These are phyloP conservation scores for Pogonus chalceus DNA, from an alignment of 1,140 invertebrate genomes.

Conservation along the genomic window DNA sequence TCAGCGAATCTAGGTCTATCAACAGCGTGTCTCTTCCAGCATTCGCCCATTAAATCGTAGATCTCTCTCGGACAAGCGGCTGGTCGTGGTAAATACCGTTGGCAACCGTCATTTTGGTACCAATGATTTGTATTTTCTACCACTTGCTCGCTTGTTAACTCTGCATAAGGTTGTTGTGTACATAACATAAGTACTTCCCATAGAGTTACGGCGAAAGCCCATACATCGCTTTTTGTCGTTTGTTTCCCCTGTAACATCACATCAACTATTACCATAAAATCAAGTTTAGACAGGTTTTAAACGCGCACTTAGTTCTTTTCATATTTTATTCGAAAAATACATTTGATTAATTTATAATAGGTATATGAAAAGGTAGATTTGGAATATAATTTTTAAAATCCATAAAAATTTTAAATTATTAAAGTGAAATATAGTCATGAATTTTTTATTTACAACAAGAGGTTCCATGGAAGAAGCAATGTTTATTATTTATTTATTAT, in stretches of 20 bases:
- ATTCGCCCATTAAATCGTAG: conserved; percentile 88
- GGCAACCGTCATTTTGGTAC: conserved; percentile 41
- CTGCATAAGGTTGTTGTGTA: conserved; percentile 59
- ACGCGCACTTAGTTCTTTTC: no score
- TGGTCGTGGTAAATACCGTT: conserved; percentile 63
- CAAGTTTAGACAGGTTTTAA: no score
- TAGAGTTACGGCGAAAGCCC: conserved; percentile 67
- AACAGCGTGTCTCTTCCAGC: conserved; percentile 79
- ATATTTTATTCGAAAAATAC: no score
- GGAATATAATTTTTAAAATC: no score
- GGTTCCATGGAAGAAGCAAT: neutral
- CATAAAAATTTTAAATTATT: neutral
- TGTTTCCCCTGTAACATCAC: conserved; percentile 67
- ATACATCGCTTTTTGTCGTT: conserved; percentile 62
- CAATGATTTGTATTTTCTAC: conserved; percentile 63
- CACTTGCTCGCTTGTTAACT: conserved; percentile 65
- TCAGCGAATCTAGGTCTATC: conserved; percentile 84
- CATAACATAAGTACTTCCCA: conserved; percentile 72
- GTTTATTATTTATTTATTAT: neutral
- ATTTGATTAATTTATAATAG: no score
- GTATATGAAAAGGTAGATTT: no score
- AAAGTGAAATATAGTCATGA: neutral
- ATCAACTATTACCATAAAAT: conserved; percentile 12
- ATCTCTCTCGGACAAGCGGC: conserved; percentile 80
- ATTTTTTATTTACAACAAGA: neutral